A percentile compares a stretch with the other conserved stretches of the same genome.
phyloP scores from a whole-genome alignment of 2,113 vertebrate genomes.

The Oncorhynchus clarkii region DNA sequence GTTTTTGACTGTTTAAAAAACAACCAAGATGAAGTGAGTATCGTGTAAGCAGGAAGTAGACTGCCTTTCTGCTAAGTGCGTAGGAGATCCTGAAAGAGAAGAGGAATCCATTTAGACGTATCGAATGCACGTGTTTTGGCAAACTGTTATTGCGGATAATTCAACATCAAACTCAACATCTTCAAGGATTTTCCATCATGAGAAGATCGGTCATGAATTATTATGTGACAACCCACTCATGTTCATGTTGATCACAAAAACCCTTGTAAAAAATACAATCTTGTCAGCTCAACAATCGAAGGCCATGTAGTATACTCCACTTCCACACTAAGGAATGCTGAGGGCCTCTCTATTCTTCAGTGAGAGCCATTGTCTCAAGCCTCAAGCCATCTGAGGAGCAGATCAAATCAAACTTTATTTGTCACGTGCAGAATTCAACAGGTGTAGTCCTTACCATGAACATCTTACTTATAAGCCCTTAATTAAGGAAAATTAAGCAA shows the following conservation, averaged over 20 bases:
- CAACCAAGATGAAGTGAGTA: conserved; percentile 31
- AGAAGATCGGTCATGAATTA: too few relatives aligned
- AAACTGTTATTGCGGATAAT: not conserved
- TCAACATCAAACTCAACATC: too few relatives aligned
- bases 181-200: too few relatives aligned
- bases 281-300: not conserved
- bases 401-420: not conserved
- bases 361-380: conserved; percentile 31
- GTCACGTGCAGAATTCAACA: too few relatives aligned
- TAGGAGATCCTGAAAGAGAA: too few relatives aligned
- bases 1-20: conserved; percentile 40
- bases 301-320: not conserved
- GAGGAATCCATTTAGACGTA: too few relatives aligned
- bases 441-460: too few relatives aligned
- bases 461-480: too few relatives aligned
- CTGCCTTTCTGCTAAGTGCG: not conserved
- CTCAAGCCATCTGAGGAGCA: conserved; percentile 15
- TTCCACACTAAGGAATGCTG: not conserved
- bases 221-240: too few relatives aligned
- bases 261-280: too few relatives aligned
- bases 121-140: not conserved
- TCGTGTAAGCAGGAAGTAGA: conserved; percentile 25
- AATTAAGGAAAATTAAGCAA: too few relatives aligned
- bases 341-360: conserved; percentile 11
- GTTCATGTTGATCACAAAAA: too few relatives aligned